Evolutionary conservation across 2,888 invertebrate species (phyloP), one percentile per base, ranked within the genome.

Genomic region (Agrotis clavis): DNA sequence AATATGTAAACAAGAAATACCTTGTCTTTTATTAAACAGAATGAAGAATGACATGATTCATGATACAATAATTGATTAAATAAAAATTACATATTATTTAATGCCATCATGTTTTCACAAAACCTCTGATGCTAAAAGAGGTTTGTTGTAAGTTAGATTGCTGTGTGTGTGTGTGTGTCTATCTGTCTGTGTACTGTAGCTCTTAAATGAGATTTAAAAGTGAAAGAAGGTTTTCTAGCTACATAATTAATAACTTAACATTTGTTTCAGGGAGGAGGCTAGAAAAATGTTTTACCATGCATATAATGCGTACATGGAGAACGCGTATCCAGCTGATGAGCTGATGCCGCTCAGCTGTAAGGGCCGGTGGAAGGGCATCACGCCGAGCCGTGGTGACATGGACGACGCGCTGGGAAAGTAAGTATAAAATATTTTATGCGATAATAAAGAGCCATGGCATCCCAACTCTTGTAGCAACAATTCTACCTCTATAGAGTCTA

Each of bases 281-380:
- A 97, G 98, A 71, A 98, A 98, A 89, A 99, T 99, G 99, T 99
- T 99, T 93, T 98, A 99, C 92, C 99, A 99, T 97, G 99, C 99
- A 5, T 99, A 99, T 91, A 97, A 98, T 90, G 98, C 99, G 2
- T 99, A 99, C 89, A 99, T 99, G 99, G 98, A 98, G 88, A 98
- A 99, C 96, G 99, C 99, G 18, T 99, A 98, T 95, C 99, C 99
- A 67, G 99, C 99, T 21, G 99, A 99, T 96, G 99, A 99, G 94
- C 95, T 99, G 83, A 99, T 99, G 99, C 99, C 99, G 1, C 96
- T 99, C 51, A 98, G 98, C 89, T 99, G 99, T 93, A 98, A 98
- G 90, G 99, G 99, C 45, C 96, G 99, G 67, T 99, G 98, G 94
- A 97, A 99, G 86, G 99, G 99, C 7, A 97, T 98, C 9, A 98